These are phyloP conservation scores for Catharus fuscescens DNA, from an alignment of 2,113 vertebrate species.

Conservation along the genomic window DNA sequence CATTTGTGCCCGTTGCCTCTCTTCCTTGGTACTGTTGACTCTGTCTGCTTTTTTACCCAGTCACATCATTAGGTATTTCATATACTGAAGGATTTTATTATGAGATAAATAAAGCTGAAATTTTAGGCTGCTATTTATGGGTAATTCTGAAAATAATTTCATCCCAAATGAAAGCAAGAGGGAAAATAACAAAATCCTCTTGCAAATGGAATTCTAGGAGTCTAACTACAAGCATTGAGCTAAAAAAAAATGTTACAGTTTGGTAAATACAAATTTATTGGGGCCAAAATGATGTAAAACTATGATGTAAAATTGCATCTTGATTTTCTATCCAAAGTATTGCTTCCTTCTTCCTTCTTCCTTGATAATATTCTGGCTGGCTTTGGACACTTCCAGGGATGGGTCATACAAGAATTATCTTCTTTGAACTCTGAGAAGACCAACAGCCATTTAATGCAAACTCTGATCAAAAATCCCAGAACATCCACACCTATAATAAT, in stretches of 20 bases:
- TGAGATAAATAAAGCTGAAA: neutral
- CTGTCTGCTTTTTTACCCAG: neutral
- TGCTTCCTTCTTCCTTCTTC: neutral
- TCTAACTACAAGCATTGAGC: neutral
- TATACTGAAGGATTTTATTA: neutral
- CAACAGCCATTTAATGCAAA: neutral
- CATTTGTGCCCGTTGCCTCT: neutral
- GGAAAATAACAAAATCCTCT: neutral
- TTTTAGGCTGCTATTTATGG: fast-evolving
- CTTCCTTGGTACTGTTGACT: neutral
- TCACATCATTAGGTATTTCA: neutral
- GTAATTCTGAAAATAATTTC: neutral
- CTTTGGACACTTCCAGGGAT: neutral
- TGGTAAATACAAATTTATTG: neutral
- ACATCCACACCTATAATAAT: neutral
- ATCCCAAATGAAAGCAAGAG: neutral
- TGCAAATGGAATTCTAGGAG: neutral
- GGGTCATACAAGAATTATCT: neutral
- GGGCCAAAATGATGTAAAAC: neutral
- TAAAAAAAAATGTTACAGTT: neutral
- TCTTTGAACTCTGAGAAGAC: neutral
- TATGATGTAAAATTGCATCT: neutral
- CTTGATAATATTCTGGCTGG: neutral
- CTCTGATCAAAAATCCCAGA: neutral
- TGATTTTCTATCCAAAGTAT: neutral